Evolutionary conservation across 92 coral and sea anemone species (phyloP), one percentile per base, ranked within the genome.

Genomic region (Umimayanthus chanpuru): DNA sequence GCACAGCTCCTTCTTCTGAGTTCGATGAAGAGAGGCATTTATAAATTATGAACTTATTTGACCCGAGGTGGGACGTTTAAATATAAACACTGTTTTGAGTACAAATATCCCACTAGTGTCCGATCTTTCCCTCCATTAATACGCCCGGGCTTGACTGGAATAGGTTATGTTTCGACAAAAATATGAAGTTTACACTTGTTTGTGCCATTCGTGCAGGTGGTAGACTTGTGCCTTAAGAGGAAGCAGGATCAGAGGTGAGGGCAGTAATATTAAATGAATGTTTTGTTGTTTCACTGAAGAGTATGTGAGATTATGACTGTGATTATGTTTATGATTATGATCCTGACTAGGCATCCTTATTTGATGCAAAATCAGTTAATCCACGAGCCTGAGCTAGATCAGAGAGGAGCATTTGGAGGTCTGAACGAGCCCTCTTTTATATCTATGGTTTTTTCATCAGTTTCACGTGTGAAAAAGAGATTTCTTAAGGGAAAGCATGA

Each of bases 161-260:
- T 0, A 23, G 21, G 20, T 20, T 23, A 23, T 23, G 26, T 21
- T 20, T 61, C 68, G 26, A 40, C 23, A 2, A 14, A 32, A 79
- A 26, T 0, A 76, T 26, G 26, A 55, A 47, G 72, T 41, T 76
- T 9, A 55, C 28, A 81, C 11, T 29, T 20, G 61, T 53, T n/a
- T 21, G 32, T 72, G 21, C 28, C 66, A 15, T 5, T 11, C 43
- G 30, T 32, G 20, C 65, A 83, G 87, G 53, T 83, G 32, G 87
- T 83, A 4, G 87, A 83, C 87, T 40, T 83, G 78, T 83, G 87
- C 56, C 87, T 83, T 30, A 83, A 25, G 41, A 47, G 64, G 29
- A 55, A 83, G 16, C 56, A 47, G 4, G 26, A 68, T n/a, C 78
- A 83, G 26, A 83, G 87, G 87, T 71, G 56, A 70, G 87, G 28